Evolutionary conservation across 2,888 invertebrate genomes (phyloP), one percentile per base, ranked within the genome.

Genomic region (Yponomeuta sedellus): DNA sequence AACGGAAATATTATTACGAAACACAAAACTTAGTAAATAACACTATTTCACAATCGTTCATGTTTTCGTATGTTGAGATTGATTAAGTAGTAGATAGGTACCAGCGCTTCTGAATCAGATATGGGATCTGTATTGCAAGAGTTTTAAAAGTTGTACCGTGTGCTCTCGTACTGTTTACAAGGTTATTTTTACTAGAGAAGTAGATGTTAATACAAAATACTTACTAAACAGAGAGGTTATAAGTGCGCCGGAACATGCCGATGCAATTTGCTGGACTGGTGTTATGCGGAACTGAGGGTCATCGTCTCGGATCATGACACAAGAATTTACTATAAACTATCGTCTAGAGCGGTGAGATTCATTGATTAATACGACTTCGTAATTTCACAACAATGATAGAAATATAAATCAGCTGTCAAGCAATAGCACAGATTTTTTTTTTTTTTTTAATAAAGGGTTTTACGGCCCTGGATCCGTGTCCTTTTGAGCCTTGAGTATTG

Each of bases 151-250:
- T 34, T 34, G 34, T 34, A 34, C 34, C 34, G 34, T 34, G 34
- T 34, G 34, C 34, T n/a, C n/a, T n/a, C n/a, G n/a, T n/a, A n/a
- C n/a, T 34, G 34, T 34, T 34, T 34, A 34, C 34, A 34, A 34
- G 34, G 34, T 34, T 34, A 34, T 34, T 34, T 34, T 34, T 34
- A 5, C 10, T 34, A 8, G 34, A 34, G 34, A 34, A 8, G 34
- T 8, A 52, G 44, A 16, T 52, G 10, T 2, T 16, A 52, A 52
- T 52, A 52, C 16, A 52, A 52, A 20, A 34, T 19, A 88, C 92
- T 92, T 92, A 97, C 97, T 96, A 75, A 97, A 94, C 68, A 97
- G 79, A 62, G 98, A 97, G 77, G 98, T 98, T 80, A 97, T 91
- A 70, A 98, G 85, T 16, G 98, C 98, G 68, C 98, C 98, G 69